Evolutionary conservation across 2,888 invertebrate genomes (phyloP).

Genomic region (Stenurella melanura): DNA sequence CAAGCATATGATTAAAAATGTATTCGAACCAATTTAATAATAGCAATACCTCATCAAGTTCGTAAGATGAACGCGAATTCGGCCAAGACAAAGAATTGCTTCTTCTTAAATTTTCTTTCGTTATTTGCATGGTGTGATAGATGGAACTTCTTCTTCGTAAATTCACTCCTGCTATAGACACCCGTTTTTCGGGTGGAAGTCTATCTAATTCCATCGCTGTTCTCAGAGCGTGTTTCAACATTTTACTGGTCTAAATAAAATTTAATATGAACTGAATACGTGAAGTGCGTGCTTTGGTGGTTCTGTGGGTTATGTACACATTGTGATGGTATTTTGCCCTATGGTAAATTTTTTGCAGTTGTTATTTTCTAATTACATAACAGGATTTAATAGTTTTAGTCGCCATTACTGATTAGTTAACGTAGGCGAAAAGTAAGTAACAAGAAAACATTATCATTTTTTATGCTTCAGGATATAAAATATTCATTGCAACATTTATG

Average conservation of each 20-base stretch:
- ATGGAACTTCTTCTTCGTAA: slow-evolving; percentile 58
- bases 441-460: not conserved
- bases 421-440: not conserved
- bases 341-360: not conserved
- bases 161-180: slow-evolving; percentile 57
- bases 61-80: slow-evolving; percentile 57
- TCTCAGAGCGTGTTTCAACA: slow-evolving; percentile 70
- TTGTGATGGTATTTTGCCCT: not conserved
- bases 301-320: not conserved
- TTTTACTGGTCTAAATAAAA: slow-evolving; percentile 55
- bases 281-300: not conserved
- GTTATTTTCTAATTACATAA: not conserved
- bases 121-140: slow-evolving; percentile 55
- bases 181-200: slow-evolving; percentile 60
- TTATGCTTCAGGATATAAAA: not conserved
- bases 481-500: not conserved
- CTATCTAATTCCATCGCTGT: slow-evolving; percentile 65
- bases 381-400: not conserved
- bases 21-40: not conserved
- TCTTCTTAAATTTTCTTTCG: slow-evolving; percentile 62
- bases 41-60: slow-evolving; percentile 54
- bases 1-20: not conserved
- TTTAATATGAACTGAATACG: not conserved
- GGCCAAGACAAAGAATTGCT: slow-evolving; percentile 70
- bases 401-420: not conserved